Conservation (phyloP, 2,113 vertebrate species). For the Rana temporaria region DNA sequence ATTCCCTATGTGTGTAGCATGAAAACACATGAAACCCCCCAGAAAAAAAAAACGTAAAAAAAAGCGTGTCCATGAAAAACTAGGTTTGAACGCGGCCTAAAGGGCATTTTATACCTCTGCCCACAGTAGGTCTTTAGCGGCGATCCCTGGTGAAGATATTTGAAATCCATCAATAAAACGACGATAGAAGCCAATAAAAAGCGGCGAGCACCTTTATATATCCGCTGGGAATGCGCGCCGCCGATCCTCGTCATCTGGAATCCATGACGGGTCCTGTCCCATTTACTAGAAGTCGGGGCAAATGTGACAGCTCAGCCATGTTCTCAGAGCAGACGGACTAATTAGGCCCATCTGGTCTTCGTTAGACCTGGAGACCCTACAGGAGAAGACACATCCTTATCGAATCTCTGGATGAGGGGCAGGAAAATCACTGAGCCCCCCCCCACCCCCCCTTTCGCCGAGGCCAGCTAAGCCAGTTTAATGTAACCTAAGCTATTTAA, state of each 20-base stretch:
- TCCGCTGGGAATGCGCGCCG: too few species aligned
- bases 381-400: conserved; percentile 76
- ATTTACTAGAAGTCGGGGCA: conserved; percentile 67
- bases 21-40: too few species aligned
- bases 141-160: too few species aligned
- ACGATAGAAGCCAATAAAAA: too few species aligned
- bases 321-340: conserved; percentile 70
- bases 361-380: conserved; percentile 82
- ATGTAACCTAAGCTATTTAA: conserved; percentile 42
- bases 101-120: too few species aligned
- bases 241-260: conserved; percentile 57
- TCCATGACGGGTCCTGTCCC: conserved; percentile 63
- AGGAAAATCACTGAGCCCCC: conserved; percentile 10
- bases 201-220: too few species aligned
- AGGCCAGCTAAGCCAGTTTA: background rate
- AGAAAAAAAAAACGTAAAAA: too few species aligned
- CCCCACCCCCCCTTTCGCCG: background rate
- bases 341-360: conserved; percentile 94
- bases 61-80: too few species aligned
- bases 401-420: conserved; percentile 52
- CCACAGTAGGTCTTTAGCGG: too few species aligned
- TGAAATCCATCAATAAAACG: too few species aligned
- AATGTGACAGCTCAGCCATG: conserved; percentile 67
- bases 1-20: too few species aligned
- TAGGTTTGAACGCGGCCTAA: too few species aligned